Evolutionary conservation across 2,113 vertebrate genomes (phyloP), one percentile per base, ranked within the genome.

Genomic region (Symphodus melops): DNA sequence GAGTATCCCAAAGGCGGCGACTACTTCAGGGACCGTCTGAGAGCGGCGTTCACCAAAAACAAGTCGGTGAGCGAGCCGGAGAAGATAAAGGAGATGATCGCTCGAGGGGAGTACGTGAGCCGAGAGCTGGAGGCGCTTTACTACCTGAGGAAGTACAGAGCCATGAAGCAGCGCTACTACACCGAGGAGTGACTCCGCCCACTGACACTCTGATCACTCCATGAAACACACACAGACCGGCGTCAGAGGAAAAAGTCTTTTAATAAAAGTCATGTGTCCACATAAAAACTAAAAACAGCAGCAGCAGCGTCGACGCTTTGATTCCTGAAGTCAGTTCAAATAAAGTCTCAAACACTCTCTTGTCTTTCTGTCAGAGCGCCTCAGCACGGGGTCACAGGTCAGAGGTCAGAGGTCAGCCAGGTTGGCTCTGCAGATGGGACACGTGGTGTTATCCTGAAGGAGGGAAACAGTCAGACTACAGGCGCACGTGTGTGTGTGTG

Each of bases 391-490:
- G 78, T 89, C 75, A 76, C 36, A 62, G 73, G 21, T 20, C 17
- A 39, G 6, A 77, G 74, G 37, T 28, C 21, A n/a, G 1, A 73
- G 16, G 8, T 91, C 82, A 0, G 89, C 86, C 48, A 94, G 85
- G 84, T 94, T 90, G 0, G 75, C 91, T 79, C 94, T 89, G 88
- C 94, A 95, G 71, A 94, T 92, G 0, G 94, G 94, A 84, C 94
- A 95, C 13, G 92, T 94, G 75, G 76, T 7, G 74, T 92, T 95
- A 6, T 94, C 93, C 94, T 95, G 86, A 20, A 41, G 1, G 59
- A n/a, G 58, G 42, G 59, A 44, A 37, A 36, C 36, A 8, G 25
- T 39, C 36, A 59, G 33, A 5, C 11, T 4, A 13, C 21, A 54
- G 52, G 5, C 28, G 3, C 5, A 2, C 5, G 28, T 28, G 28